Base-by-base conservation (phyloP, 2,888 invertebrate species). In the Pocota personata region DNA sequence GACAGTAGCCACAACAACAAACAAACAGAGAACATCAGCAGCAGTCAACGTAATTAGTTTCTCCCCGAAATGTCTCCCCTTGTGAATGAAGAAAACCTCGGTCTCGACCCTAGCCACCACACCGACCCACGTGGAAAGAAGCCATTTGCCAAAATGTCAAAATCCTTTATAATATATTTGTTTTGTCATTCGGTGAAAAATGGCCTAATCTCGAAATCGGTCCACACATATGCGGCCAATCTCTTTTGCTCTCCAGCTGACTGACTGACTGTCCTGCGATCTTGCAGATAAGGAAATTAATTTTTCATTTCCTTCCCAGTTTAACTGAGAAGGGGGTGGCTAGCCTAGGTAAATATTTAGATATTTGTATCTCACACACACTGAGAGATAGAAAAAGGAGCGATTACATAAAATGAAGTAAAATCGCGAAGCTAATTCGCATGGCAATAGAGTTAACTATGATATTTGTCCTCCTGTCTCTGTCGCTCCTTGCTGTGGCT, bases 101-200 rank as follows among this genome's bases (percentile, higher is more conserved):
- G 3, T 40, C 40, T 6, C 6, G 21, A 40, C 57, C 66, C 60
- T 52, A 46, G 50, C 27, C 24, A 50, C 27, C 24, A 50, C 67
- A 35, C 35, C 66, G 52, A 43, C 76, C 77, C 84, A 86, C 80
- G 82, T 80, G 82, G 72, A 86, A 82, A 60, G 82, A 67, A 82
- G 76, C 67, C 86, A 86, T 79, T 87, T 88, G 88, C 87, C 87
- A 88, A 87, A 82, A 82, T 73, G 87, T 88, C 87, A 88, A 86
- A 87, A 86, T 84, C 86, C 55, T 82, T 82, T 87, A 88, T 88
- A 88, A 88, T 79, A 87, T 73, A 88, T 88, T 87, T 82, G 84
- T 78, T 75, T 79, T 87, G 88, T 88, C 87, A 87, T 87, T 84
- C 66, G 55, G 75, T 88, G 73, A 88, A 86, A 79, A 87, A 88